Percentiles rank a stretch among this genome's conserved stretches.
phyloP scores from a whole-genome alignment of 2,888 invertebrate species.

The Leptinotarsa juncta region DNA sequence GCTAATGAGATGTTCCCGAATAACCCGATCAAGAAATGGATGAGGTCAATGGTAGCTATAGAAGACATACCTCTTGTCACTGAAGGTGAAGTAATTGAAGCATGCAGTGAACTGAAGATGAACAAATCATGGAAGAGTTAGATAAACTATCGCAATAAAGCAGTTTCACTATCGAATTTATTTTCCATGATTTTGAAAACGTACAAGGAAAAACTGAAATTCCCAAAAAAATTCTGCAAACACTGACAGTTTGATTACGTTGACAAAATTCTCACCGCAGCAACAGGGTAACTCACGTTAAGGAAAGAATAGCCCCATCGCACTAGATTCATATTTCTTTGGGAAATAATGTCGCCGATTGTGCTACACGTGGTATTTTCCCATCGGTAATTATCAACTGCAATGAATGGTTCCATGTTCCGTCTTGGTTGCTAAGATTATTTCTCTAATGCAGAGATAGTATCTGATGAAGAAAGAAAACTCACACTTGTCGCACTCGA shows the following conservation, averaged over 20 bases:
- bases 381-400: not conserved
- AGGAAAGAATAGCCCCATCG: not conserved
- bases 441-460: not conserved
- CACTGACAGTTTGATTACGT: slow-evolving; percentile 2
- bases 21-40: too few relatives aligned
- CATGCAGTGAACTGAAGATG: too few relatives aligned
- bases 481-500: too few relatives aligned
- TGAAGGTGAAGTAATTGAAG: too few relatives aligned
- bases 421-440: not conserved
- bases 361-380: not conserved
- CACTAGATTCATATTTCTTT: not conserved
- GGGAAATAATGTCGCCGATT: not conserved
- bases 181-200: not conserved
- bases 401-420: not conserved
- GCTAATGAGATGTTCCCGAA: too few relatives aligned
- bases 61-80: too few relatives aligned
- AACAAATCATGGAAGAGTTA: too few relatives aligned
- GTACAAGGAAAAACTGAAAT: not conserved
- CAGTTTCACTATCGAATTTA: slow-evolving; percentile 2
- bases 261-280: not conserved
- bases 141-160: not conserved
- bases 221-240: not conserved
- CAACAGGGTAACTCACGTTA: not conserved
- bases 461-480: not conserved
- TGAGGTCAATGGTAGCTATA: too few relatives aligned